A percentile compares a stretch with the other conserved stretches of the same genome.
Evolutionary conservation across 2,797 vertebrate genomes (phyloP).

Genomic region (Hypotaenidia philippensis): DNA sequence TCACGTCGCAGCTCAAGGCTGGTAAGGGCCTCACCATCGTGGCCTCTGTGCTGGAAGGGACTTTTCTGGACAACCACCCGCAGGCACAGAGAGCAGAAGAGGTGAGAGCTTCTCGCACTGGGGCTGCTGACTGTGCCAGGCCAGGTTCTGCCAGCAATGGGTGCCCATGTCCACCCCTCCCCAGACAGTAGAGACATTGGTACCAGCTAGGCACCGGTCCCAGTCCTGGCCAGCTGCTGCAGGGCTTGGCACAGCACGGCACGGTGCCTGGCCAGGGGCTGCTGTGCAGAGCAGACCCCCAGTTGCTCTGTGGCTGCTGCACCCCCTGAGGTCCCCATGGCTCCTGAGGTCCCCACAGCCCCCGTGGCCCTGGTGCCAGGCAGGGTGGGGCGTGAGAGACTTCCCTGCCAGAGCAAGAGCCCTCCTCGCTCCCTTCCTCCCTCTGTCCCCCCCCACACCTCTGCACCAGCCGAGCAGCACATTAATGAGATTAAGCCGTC

Average conservation of each 20-base stretch:
- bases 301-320: fast-evolving
- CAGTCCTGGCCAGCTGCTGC: neutral
- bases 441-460: neutral
- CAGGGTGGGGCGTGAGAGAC: neutral
- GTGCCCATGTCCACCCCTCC: neutral
- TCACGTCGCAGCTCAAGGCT: conserved; percentile 96
- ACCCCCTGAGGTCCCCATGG: neutral
- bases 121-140: fast-evolving
- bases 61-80: conserved; percentile 89
- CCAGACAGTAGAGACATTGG: neutral
- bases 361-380: neutral
- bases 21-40: conserved; percentile 97
- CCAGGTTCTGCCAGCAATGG: neutral
- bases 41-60: conserved; percentile 92
- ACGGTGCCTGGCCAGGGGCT: neutral
- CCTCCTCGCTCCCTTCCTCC: neutral
- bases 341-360: fast-evolving
- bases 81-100: conserved; percentile 91
- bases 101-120: conserved; percentile 63
- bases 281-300: neutral
- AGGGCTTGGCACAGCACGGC: neutral
- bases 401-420: neutral
- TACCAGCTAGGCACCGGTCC: neutral
- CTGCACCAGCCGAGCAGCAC: neutral
- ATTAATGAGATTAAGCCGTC: conserved; percentile 60